Evolutionary conservation across 2,888 invertebrate genomes (phyloP), one percentile per base, ranked within the genome.

Genomic region (Drosophila stalkeri): DNA sequence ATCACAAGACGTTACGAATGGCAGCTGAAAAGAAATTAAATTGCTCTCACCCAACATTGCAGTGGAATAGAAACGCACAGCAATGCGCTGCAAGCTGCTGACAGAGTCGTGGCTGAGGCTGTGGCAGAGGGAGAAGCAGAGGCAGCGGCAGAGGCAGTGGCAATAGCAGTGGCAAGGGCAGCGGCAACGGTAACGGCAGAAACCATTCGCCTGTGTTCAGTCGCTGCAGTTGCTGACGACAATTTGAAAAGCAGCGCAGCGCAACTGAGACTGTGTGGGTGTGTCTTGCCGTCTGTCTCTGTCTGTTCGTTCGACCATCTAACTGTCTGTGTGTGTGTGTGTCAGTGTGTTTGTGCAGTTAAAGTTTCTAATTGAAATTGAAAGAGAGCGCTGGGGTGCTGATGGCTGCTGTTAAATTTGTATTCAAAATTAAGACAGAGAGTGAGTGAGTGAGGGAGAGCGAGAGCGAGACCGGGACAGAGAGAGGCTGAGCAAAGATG

Each of bases 301-400:
- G 33, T 63, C 23, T 57, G 33, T 71, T 35, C 43, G 33, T 66
- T 35, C 43, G 33, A 33, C 27, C 60, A n/a, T 59, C 41, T 55
- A 41, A 52, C 44, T 71, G 46, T 47, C 31, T 59, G 31, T 51
- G 43, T 55, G 63, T 44, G 56, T 66, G 52, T 61, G 61, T 71
- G 41, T 52, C 41, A 59, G 67, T 52, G 51, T 66, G 59, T 46
- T 7, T n/a, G 23, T 41, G 72, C 83, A 75, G 86, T 85, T 86
- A 77, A 86, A 90, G 84, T 90, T 90, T 86, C 86, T 86, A 86
- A 90, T 86, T 86, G 89, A 90, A 86, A 90, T 80, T 86, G 81
- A 89, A 90, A 88, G 80, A 82, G 86, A 75, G 57, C 57, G 66
- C 16, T 51, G 57, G 57, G 66, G 57, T 62, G 69, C 54, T 81